A percentile compares a stretch with the other conserved stretches of the same genome.
These are phyloP conservation scores for Malurus elegans DNA, from an alignment of 2,113 vertebrate genomes.

Conservation along the genomic window DNA sequence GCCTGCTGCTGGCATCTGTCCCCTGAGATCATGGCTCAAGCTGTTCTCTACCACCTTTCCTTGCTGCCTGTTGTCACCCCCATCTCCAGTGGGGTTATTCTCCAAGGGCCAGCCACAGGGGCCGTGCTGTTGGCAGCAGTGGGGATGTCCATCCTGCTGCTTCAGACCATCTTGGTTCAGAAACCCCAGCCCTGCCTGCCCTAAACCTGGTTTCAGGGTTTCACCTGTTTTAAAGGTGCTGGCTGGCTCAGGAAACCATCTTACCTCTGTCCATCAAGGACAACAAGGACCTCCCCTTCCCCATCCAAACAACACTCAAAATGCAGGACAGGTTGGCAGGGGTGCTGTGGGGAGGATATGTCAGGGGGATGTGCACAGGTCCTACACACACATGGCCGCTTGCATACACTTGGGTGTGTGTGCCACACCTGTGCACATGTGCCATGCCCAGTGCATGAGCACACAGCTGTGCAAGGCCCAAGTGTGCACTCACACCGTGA, in stretches of 20 bases:
- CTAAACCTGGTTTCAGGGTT: not conserved
- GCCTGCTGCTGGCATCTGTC: not conserved
- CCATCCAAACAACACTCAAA: not conserved
- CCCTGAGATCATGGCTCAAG: not conserved
- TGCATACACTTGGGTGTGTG: not conserved
- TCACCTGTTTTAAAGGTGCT: not conserved
- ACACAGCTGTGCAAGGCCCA: not conserved
- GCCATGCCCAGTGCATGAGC: not conserved
- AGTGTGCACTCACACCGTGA: not conserved
- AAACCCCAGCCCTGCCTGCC: not conserved
- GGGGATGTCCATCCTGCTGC: too few species aligned
- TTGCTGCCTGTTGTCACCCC: not conserved
- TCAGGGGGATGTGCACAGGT: too few species aligned
- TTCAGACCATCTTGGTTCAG: not conserved
- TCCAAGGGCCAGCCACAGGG: not conserved
- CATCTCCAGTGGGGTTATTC: not conserved
- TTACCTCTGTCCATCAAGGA: not conserved
- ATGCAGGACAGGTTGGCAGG: not conserved
- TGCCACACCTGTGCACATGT: not conserved
- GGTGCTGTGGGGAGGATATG: rapidly evolving
- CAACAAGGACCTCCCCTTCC: not conserved
- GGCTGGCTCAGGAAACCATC: not conserved
- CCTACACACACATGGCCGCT: rapidly evolving
- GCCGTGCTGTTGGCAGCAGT: not conserved
- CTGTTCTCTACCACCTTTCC: not conserved